Evolutionary conservation across 2,113 vertebrate genomes (phyloP), one percentile per base, ranked within the genome.

Genomic region (Carassius gibelio): DNA sequence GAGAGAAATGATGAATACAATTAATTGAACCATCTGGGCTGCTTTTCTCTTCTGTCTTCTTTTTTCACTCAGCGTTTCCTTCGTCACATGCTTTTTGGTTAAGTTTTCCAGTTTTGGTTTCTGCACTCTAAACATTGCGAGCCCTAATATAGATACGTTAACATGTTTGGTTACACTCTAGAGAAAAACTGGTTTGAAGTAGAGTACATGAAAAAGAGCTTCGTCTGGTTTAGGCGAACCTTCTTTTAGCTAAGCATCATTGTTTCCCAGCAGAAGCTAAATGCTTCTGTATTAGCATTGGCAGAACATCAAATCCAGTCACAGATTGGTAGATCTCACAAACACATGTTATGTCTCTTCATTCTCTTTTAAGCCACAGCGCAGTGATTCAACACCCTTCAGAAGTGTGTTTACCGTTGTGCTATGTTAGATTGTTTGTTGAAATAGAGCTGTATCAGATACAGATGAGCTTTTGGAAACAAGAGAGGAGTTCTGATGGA

Each of bases 11-110:
- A 93, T 91, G 89, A 93, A 93, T 92, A 88, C 91, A 91, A 93
- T 92, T 92, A 92, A 93, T 92, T 93, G 89, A 92, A 91, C 89
- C 76, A 88, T 90, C 86, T 90, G 85, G 83, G 83, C 85, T 59
- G 14, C 80, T 72, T 84, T 84, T 74, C 30, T 59, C 23, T 81
- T 69, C 62, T 48, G 13, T 42, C 64, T 55, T 21, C 14, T 48
- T 55, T 79, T 76, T 61, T 74, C 48, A 3, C 78, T 50, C 17
- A 50, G 71, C 55, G 34, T 90, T 77, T 85, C 88, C 74, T 79
- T 82, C 66, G 2, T 26, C 59, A 50, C 7, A n/a, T 75, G 9
- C 59, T 85, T 82, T 85, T 82, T 87, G 64, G 85, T 89, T 81
- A 52, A 81, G 75, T 76, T 52, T 68, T 87, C 69, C 15, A 71